Percentiles rank a stretch among this genome's conserved stretches.
phyloP scores from a whole-genome alignment of 2,888 invertebrate species.

The Lapara coniferarum region DNA sequence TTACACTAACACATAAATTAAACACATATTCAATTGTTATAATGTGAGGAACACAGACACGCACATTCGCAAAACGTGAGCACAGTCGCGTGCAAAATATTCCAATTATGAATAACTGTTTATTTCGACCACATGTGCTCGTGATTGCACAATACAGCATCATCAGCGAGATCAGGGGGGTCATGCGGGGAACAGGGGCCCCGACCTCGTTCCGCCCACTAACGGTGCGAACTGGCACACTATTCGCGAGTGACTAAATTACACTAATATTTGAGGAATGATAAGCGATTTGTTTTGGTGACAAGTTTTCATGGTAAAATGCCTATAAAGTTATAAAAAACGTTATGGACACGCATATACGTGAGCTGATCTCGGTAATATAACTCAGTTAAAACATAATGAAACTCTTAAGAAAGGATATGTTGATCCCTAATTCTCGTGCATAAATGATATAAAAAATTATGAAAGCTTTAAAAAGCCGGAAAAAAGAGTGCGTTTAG shows the following conservation, averaged over 20 bases:
- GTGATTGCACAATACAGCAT: slow-evolving; percentile 55
- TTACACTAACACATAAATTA: too few relatives aligned
- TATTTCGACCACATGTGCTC: slow-evolving; percentile 41
- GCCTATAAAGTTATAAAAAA: neutral
- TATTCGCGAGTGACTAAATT: slow-evolving; percentile 35
- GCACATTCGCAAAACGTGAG: neutral
- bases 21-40: neutral
- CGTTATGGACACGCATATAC: too few relatives aligned
- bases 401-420: too few relatives aligned
- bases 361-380: too few relatives aligned
- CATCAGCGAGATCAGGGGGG: slow-evolving; percentile 38
- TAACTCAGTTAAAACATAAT: too few relatives aligned
- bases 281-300: neutral
- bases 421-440: too few relatives aligned
- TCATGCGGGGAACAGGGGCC: slow-evolving; percentile 30
- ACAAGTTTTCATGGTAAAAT: neutral
- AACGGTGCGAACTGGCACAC: slow-evolving; percentile 41
- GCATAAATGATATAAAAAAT: too few relatives aligned
- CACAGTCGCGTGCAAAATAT: slow-evolving; percentile 11
- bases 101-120: slow-evolving; percentile 33
- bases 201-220: slow-evolving; percentile 33
- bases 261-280: slow-evolving; percentile 11
- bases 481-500: too few relatives aligned
- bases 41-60: neutral
- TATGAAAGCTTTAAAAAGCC: too few relatives aligned